These are phyloP conservation scores for Pterostichus niger DNA, from an alignment of 2,888 invertebrate genomes.

Conservation along the genomic window DNA sequence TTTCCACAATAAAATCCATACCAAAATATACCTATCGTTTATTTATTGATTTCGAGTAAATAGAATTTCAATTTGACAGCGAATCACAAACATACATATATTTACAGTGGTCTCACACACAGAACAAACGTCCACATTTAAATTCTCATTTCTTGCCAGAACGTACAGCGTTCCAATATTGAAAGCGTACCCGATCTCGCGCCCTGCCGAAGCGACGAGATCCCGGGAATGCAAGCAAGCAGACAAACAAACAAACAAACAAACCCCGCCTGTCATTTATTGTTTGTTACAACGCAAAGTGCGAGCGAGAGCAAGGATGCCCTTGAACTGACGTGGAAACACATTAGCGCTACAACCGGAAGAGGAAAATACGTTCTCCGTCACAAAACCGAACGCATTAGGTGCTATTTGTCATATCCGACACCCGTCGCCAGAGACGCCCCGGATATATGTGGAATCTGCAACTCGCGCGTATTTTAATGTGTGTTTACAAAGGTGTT, in stretches of 20 bases:
- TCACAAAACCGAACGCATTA: slow-evolving; percentile 59
- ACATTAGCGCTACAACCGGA: slow-evolving; percentile 56
- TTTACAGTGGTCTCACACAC: not conserved
- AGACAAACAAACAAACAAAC: slow-evolving; percentile 44
- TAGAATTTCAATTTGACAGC: slow-evolving; percentile 30
- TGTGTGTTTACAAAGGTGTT: slow-evolving; percentile 45
- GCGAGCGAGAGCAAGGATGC: slow-evolving; percentile 13
- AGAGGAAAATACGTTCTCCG: slow-evolving; percentile 54
- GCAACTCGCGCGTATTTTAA: slow-evolving; percentile 49
- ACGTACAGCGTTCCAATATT: slow-evolving; percentile 44
- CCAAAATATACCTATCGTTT: slow-evolving; percentile 6
- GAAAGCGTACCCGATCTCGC: not conserved
- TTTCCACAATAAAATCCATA: not conserved
- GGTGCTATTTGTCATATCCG: slow-evolving; percentile 62
- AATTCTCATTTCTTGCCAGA: slow-evolving; percentile 46
- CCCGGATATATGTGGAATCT: not conserved
- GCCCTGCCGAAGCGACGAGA: not conserved
- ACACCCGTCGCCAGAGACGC: not conserved
- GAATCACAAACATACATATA: slow-evolving; percentile 19
- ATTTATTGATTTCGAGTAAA: slow-evolving; percentile 38
- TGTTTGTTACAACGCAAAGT: slow-evolving; percentile 11
- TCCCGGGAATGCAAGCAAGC: slow-evolving; percentile 4
- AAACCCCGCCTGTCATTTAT: slow-evolving; percentile 38
- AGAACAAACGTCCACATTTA: slow-evolving; percentile 36
- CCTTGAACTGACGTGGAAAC: slow-evolving; percentile 52